Percentiles rank a stretch among this genome's conserved stretches.
These are phyloP conservation scores for Erebia aethiops DNA, from an alignment of 2,888 invertebrate species.

Conservation along the genomic window DNA sequence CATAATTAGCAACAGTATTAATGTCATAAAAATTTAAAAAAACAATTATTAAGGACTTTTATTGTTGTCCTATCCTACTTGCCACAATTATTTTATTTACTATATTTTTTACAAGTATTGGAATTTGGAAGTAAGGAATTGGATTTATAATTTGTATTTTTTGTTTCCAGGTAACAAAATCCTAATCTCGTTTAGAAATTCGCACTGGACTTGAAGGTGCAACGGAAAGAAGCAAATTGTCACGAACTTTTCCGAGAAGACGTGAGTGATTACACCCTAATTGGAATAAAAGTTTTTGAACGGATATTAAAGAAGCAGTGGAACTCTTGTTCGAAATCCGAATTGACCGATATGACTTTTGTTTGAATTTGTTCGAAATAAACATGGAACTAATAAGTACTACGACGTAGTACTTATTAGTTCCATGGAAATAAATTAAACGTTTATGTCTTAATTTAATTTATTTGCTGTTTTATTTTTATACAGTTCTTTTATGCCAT, in stretches of 20 bases:
- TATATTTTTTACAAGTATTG: not conserved
- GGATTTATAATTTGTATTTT: conserved; percentile 41
- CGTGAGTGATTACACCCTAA: conserved; percentile 51
- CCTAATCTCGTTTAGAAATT: conserved; percentile 52
- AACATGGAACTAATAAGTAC: too few species aligned
- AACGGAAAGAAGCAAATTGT: conserved; percentile 49
- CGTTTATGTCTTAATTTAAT: too few species aligned
- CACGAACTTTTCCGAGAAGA: conserved; percentile 59
- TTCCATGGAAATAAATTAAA: too few species aligned
- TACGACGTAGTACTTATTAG: too few species aligned
- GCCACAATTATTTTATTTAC: not conserved
- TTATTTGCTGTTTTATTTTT: not conserved
- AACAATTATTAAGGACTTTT: not conserved
- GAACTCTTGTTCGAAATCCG: conserved; percentile 7
- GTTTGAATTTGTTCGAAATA: conserved; percentile 3
- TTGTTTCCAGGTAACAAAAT: conserved; percentile 64
- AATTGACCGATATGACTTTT: not conserved
- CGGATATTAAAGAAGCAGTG: conserved; percentile 17
- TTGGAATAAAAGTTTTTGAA: conserved; percentile 41
- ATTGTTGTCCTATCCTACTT: not conserved
- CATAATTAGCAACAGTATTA: not conserved
- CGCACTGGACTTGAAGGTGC: conserved; percentile 46
- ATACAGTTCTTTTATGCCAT: not conserved
- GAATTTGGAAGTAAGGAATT: not conserved
- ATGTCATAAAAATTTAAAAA: not conserved